These are phyloP conservation scores for Batillaria attramentaria DNA, from an alignment of 1,140 invertebrate genomes.

Conservation along the genomic window DNA sequence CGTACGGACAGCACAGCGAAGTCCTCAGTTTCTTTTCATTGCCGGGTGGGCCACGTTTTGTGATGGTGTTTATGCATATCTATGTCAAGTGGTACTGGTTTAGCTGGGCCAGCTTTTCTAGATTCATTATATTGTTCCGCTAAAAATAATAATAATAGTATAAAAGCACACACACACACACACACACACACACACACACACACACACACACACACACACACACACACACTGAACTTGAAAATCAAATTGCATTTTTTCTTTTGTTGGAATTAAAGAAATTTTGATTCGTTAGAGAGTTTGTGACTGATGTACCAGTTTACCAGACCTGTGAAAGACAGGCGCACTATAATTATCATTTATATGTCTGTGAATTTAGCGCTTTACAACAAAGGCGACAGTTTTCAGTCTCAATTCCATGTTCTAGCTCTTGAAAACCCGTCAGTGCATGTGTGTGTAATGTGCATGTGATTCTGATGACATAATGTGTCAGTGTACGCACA, in stretches of 20 bases:
- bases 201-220: conserved; percentile 10
- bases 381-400: too few relatives aligned
- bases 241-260: too few relatives aligned
- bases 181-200: background rate
- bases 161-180: background rate
- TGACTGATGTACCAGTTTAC: background rate
- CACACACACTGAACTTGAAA: background rate
- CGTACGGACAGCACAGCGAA: too few relatives aligned
- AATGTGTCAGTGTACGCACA: background rate
- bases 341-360: background rate
- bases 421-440: background rate
- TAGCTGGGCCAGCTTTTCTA: too few relatives aligned
- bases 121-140: too few relatives aligned
- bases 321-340: background rate
- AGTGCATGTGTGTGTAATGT: background rate
- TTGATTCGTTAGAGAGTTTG: background rate
- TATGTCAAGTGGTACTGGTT: too few relatives aligned
- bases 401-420: too few relatives aligned
- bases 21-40: background rate
- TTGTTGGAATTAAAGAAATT: too few relatives aligned
- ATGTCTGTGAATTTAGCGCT: background rate
- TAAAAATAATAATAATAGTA: background rate
- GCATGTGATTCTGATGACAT: background rate
- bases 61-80: background rate
- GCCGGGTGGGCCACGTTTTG: background rate